Evolutionary conservation across 1,140 invertebrate species (phyloP).

Genomic region (Drosophila ogumai): DNA sequence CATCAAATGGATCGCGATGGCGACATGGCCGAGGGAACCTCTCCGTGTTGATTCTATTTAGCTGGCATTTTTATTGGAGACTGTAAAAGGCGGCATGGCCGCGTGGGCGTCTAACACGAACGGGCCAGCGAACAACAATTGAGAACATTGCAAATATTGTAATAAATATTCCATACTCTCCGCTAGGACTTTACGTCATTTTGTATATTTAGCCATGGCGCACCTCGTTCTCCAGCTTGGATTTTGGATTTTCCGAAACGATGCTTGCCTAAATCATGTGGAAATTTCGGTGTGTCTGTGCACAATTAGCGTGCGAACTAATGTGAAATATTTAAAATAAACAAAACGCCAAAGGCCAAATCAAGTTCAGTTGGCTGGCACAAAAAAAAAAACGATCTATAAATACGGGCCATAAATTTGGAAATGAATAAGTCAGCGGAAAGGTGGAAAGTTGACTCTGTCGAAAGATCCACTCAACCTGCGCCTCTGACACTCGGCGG

Average conservation of each 20-base stretch:
- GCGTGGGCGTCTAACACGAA: conserved; percentile 53
- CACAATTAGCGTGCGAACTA: conserved; percentile 67
- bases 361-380: conserved; percentile 59
- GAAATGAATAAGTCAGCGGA: conserved; percentile 40
- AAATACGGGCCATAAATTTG: conserved; percentile 70
- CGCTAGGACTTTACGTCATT: conserved; percentile 66
- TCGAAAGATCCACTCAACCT: conserved; percentile 39
- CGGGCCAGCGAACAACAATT: conserved; percentile 44
- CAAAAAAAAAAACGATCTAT: conserved; percentile 49
- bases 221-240: conserved; percentile 63
- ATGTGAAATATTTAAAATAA: conserved; percentile 80
- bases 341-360: conserved; percentile 57
- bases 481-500: conserved; percentile 18
- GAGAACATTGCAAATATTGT: conserved; percentile 71
- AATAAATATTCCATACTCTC: conserved; percentile 68
- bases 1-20: conserved; percentile 35
- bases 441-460: conserved; percentile 56
- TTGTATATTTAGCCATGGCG: conserved; percentile 70
- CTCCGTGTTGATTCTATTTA: conserved; percentile 65
- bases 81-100: conserved; percentile 63
- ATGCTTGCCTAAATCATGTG: conserved; percentile 54
- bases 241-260: conserved; percentile 33
- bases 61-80: conserved; percentile 72
- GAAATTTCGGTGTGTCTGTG: conserved; percentile 41
- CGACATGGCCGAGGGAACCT: conserved; percentile 32